Evolutionary conservation across 1,140 invertebrate species (phyloP).

Genomic region (Bombus pyrosoma): DNA sequence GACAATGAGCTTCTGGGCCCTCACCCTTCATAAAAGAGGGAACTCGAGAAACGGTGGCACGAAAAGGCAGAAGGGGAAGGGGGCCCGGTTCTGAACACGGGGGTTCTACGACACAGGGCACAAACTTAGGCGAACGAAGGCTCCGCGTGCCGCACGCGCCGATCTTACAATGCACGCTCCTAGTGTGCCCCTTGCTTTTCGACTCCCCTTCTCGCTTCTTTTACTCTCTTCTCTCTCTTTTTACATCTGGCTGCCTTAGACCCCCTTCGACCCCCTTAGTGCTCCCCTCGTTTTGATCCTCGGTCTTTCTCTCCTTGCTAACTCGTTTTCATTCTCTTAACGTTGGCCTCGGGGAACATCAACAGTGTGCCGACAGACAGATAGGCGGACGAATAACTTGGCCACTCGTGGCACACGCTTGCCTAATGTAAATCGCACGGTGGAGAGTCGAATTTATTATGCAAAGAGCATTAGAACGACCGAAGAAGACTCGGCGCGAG

Average conservation of each 20-base stretch:
- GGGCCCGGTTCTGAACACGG: slow-evolving; percentile 41
- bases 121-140: slow-evolving; percentile 62
- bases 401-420: slow-evolving; percentile 35
- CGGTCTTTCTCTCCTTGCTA: slow-evolving; percentile 60
- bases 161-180: slow-evolving; percentile 82
- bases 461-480: slow-evolving; percentile 56
- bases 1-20: slow-evolving; percentile 79
- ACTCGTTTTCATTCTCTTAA: slow-evolving; percentile 48
- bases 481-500: slow-evolving; percentile 4
- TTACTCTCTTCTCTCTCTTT: slow-evolving; percentile 42
- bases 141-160: slow-evolving; percentile 81
- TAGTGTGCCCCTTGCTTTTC: slow-evolving; percentile 75
- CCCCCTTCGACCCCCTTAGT: slow-evolving; percentile 49
- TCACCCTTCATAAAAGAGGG: slow-evolving; percentile 76
- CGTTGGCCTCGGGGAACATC: slow-evolving; percentile 30
- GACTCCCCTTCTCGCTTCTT: slow-evolving; percentile 41
- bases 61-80: slow-evolving; percentile 47
- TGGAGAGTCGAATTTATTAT: slow-evolving; percentile 53
- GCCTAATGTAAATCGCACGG: slow-evolving; percentile 52
- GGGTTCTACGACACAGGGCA: slow-evolving; percentile 62
- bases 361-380: slow-evolving; percentile 47
- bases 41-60: slow-evolving; percentile 73
- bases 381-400: slow-evolving; percentile 52
- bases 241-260: slow-evolving; percentile 81
- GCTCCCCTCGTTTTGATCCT: slow-evolving; percentile 56